A percentile compares a stretch with the other conserved stretches of the same genome.
These are phyloP conservation scores for Drosophila kohkoa DNA, from an alignment of 1,140 invertebrate species.

Conservation along the genomic window DNA sequence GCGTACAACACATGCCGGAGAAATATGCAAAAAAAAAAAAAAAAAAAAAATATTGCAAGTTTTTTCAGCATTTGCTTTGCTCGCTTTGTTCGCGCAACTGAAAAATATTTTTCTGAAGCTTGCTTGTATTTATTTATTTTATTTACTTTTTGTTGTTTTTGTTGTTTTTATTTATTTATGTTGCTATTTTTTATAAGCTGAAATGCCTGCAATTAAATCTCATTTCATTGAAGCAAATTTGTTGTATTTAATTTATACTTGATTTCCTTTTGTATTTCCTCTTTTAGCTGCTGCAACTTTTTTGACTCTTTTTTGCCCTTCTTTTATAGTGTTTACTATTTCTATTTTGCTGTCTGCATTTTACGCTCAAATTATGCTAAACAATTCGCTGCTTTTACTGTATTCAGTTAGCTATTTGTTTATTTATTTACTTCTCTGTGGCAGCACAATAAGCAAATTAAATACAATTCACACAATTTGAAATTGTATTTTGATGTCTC, in stretches of 20 bases:
- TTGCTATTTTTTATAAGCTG: neutral
- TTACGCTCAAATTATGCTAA: conserved; percentile 61
- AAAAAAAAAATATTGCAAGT: too few species aligned
- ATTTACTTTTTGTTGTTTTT: too few species aligned
- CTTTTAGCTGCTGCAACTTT: neutral
- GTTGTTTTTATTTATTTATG: too few species aligned
- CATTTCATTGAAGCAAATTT: neutral
- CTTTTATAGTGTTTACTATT: conserved; percentile 34
- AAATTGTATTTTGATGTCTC: conserved; percentile 1
- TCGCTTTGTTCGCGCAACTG: neutral
- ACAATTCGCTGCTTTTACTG: conserved; percentile 35
- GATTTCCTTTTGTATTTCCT: conserved; percentile 1
- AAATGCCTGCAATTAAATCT: neutral
- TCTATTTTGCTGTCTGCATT: conserved; percentile 43
- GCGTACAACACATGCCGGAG: conserved; percentile 20
- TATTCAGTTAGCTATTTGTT: conserved; percentile 23
- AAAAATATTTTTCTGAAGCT: too few species aligned
- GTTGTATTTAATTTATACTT: neutral
- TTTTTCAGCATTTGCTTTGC: neutral
- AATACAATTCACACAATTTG: conserved; percentile 1
- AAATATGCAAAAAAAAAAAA: too few species aligned
- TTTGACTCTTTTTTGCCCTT: conserved; percentile 31
- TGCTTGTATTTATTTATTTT: too few species aligned
- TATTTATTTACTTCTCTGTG: conserved; percentile 11
- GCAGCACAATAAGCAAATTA: conserved; percentile 2